Evolutionary conservation across 2,797 vertebrate genomes (phyloP).

Genomic region (Acestrorhynchus altus): DNA sequence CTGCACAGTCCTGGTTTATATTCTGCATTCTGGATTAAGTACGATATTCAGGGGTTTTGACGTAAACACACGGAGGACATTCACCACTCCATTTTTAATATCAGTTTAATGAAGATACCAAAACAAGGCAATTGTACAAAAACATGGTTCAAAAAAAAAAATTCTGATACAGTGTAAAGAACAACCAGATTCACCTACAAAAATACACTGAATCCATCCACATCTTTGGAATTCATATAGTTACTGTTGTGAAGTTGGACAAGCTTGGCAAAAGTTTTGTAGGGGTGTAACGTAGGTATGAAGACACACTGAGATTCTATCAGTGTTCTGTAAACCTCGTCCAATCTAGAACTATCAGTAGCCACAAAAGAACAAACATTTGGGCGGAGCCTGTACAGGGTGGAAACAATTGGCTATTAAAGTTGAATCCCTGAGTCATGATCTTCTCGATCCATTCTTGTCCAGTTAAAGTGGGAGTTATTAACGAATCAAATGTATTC

Average conservation of each 20-base stretch:
- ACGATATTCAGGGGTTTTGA: constrained; percentile 2
- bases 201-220: not conserved
- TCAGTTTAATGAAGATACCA: not conserved
- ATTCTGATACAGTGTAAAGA: too few species aligned
- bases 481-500: not conserved
- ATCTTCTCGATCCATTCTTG: not conserved
- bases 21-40: not conserved
- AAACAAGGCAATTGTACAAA: too few species aligned
- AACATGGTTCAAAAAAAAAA: too few species aligned
- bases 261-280: not conserved
- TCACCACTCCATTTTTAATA: too few species aligned
- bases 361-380: not conserved
- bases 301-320: too few species aligned
- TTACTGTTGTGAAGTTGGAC: not conserved
- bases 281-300: too few species aligned
- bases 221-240: not conserved
- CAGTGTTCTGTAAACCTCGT: not conserved
- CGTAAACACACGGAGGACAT: too few species aligned
- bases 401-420: not conserved
- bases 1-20: not conserved
- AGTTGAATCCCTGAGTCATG: not conserved
- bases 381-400: not conserved
- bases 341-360: not conserved
- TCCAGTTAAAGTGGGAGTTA: too few species aligned
- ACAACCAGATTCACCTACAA: too few species aligned